Percentiles rank a stretch among this genome's conserved stretches.
These are phyloP conservation scores for Papilio xuthus DNA, from an alignment of 1,140 invertebrate genomes.

Conservation along the genomic window DNA sequence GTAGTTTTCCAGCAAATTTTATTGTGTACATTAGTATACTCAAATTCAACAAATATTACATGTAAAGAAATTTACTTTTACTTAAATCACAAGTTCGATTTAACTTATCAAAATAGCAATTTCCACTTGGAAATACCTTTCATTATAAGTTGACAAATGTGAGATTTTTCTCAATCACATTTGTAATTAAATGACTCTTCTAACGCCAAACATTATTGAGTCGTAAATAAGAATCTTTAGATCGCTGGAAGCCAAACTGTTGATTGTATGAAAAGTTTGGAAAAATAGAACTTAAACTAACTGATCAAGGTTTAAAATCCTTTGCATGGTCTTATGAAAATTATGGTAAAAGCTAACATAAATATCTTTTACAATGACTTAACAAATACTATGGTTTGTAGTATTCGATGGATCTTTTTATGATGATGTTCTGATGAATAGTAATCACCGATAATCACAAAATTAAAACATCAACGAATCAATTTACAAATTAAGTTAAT, in stretches of 20 bases:
- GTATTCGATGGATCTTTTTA: slow-evolving; percentile 19
- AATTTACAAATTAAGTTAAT: background rate
- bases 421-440: slow-evolving; percentile 10
- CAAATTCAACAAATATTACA: background rate
- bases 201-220: slow-evolving; percentile 38
- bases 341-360: slow-evolving; percentile 33
- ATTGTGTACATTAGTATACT: too few relatives aligned
- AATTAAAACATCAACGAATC: slow-evolving; percentile 22
- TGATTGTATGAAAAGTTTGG: background rate
- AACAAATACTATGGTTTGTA: slow-evolving; percentile 33
- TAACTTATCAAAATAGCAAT: slow-evolving; percentile 33
- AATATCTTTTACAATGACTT: slow-evolving; percentile 37
- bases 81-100: background rate
- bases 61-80: background rate
- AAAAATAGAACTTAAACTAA: background rate
- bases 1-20: too few relatives aligned
- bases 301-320: background rate
- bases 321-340: background rate
- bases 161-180: slow-evolving; percentile 43
- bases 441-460: slow-evolving; percentile 23
- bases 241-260: slow-evolving; percentile 27
- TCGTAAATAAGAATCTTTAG: slow-evolving; percentile 43
- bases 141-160: slow-evolving; percentile 48
- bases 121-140: slow-evolving; percentile 43
- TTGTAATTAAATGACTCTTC: slow-evolving; percentile 43